Evolutionary conservation across 2,888 invertebrate species (phyloP).

Genomic region (Synanthedon myopaeformis): DNA sequence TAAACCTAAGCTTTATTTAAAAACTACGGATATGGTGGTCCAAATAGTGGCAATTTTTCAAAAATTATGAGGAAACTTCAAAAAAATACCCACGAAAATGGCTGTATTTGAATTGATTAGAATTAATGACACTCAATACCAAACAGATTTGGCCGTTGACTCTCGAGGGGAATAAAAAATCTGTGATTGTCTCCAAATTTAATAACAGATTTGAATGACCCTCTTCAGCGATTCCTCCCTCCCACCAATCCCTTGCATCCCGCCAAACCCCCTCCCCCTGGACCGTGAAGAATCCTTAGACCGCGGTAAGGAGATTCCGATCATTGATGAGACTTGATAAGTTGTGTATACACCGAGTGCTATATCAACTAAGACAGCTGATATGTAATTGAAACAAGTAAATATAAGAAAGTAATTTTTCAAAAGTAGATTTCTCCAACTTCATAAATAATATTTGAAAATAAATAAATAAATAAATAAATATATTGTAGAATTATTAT

Average conservation of each 20-base stretch:
- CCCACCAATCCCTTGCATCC: not conserved
- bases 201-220: conserved; percentile 54
- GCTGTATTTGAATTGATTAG: not conserved
- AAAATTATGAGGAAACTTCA: not conserved
- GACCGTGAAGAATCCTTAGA: not conserved
- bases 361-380: not conserved
- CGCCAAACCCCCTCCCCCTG: not conserved
- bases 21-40: too few species aligned
- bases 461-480: too few species aligned
- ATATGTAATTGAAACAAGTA: not conserved
- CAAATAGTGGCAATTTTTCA: too few species aligned
- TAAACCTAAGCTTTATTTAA: too few species aligned
- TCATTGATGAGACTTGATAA: conserved; percentile 11
- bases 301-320: conserved; percentile 15
- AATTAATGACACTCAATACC: not conserved
- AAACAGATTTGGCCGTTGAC: not conserved
- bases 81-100: not conserved
- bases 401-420: too few species aligned
- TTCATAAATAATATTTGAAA: too few species aligned
- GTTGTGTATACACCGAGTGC: conserved; percentile 4
- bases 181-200: conserved; percentile 51
- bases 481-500: too few species aligned
- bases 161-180: conserved; percentile 8
- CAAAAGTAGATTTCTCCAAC: too few species aligned
- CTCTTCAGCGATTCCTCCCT: conserved; percentile 8